A percentile compares a stretch with the other conserved stretches of the same genome.
Conservation (phyloP, 2,888 invertebrate genomes). For the Athrips mouffetella region DNA sequence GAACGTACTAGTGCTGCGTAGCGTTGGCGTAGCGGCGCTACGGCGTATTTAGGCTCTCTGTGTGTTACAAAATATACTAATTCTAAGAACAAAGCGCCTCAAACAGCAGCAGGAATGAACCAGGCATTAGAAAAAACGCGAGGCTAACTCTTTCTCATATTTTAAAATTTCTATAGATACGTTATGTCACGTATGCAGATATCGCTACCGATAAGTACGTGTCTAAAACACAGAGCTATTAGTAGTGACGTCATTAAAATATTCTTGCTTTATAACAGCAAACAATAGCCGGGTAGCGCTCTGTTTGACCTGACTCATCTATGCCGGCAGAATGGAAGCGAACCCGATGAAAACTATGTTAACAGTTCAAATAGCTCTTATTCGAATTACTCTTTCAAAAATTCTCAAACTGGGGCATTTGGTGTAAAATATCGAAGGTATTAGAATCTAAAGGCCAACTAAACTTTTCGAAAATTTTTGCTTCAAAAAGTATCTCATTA, state of each 20-base stretch:
- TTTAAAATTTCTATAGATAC: background rate
- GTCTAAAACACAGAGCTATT: too few species aligned
- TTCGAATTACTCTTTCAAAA: too few species aligned
- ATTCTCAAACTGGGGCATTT: too few species aligned
- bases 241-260: background rate
- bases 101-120: background rate
- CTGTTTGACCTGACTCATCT: constrained; percentile 52
- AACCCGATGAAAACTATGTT: constrained; percentile 16
- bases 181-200: background rate
- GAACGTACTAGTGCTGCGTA: too few species aligned
- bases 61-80: too few species aligned
- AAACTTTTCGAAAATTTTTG: background rate
- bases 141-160: too few species aligned
- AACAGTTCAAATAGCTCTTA: constrained; percentile 5
- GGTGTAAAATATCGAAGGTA: background rate
- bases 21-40: too few species aligned
- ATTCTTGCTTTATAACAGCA: constrained; percentile 9
- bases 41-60: too few species aligned
- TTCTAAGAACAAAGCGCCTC: too few species aligned
- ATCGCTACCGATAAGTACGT: too few species aligned
- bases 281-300: constrained; percentile 41
- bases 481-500: background rate
- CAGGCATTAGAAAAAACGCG: background rate
- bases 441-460: background rate
- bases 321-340: constrained; percentile 31